A percentile compares a stretch with the other conserved stretches of the same genome.
Conservation (phyloP, 2,113 vertebrate species). For the Thymallus thymallus region DNA sequence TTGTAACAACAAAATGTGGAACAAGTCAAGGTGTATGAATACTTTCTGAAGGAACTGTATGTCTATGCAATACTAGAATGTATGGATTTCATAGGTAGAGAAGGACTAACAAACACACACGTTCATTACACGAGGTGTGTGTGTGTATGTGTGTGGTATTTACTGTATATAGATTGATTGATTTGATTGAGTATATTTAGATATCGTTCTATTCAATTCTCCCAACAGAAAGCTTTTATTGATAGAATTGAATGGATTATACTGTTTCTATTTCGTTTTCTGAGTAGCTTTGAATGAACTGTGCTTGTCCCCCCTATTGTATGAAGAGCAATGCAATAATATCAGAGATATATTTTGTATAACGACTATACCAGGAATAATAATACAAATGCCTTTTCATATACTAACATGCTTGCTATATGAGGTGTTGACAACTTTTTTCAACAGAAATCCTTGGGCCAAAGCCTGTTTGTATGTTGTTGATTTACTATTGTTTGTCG, state of each 20-base stretch:
- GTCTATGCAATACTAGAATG: slow-evolving; percentile 60
- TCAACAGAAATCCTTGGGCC: slow-evolving; percentile 25
- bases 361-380: slow-evolving; percentile 40
- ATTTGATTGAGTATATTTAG: slow-evolving; percentile 46
- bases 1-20: no score
- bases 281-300: slow-evolving; percentile 39
- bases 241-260: not conserved
- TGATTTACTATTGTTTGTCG: slow-evolving; percentile 48
- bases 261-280: slow-evolving; percentile 21
- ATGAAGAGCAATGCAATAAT: slow-evolving; percentile 19
- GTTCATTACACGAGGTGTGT: slow-evolving; percentile 25
- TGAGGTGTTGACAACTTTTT: not conserved
- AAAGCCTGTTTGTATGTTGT: slow-evolving; percentile 42
- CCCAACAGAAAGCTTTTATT: slow-evolving; percentile 21
- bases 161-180: slow-evolving; percentile 62
- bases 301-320: slow-evolving; percentile 28
- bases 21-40: no score
- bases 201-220: slow-evolving; percentile 10
- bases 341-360: slow-evolving; percentile 33
- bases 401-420: slow-evolving; percentile 6
- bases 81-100: slow-evolving; percentile 54
- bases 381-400: slow-evolving; percentile 21
- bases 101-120: slow-evolving; percentile 44
- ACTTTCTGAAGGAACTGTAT: slow-evolving; percentile 29
- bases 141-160: slow-evolving; percentile 58